Conservation (phyloP, 2,797 vertebrate species). For the Lepilemur ruficaudatus region DNA sequence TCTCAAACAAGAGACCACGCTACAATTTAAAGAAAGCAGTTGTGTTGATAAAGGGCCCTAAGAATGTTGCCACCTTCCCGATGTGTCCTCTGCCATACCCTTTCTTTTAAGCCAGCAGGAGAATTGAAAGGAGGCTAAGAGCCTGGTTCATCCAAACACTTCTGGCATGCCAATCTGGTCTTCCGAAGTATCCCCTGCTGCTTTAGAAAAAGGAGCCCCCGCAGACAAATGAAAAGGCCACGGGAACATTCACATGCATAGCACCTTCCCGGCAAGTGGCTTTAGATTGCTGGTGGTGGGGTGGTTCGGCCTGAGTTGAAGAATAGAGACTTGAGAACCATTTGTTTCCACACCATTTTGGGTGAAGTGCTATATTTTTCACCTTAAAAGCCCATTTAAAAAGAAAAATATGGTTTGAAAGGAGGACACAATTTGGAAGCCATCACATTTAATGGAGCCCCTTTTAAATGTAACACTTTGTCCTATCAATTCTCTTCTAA, state of each 20-base stretch:
- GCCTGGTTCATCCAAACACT: conserved; percentile 50
- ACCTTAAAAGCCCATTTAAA: conserved; percentile 74
- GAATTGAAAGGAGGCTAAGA: conserved; percentile 60
- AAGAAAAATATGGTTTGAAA: conserved; percentile 76
- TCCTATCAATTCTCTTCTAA: conserved; percentile 62
- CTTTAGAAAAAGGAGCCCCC: conserved; percentile 67
- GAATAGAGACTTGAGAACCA: conserved; percentile 70
- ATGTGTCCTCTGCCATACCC: conserved; percentile 22
- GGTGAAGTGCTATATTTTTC: conserved; percentile 74
- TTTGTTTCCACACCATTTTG: conserved; percentile 77
- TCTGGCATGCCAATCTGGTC: conserved; percentile 48
- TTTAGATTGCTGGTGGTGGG: conserved; percentile 28
- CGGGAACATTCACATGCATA: conserved; percentile 59
- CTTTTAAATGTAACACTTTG: conserved; percentile 65
- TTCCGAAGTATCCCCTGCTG: conserved; percentile 68
- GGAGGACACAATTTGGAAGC: conserved; percentile 71
- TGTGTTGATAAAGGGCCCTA: conserved; percentile 62
- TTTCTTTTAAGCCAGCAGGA: conserved; percentile 69
- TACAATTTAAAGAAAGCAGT: conserved; percentile 65
- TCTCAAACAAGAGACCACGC: conserved; percentile 73
- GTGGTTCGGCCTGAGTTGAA: conserved; percentile 49
- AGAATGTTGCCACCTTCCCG: conserved; percentile 66
- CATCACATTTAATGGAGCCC: conserved; percentile 65
- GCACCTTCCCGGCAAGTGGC: conserved; percentile 59
- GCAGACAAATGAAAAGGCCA: conserved; percentile 64